Percentiles rank a stretch among this genome's conserved stretches.
phyloP scores from a whole-genome alignment of 2,113 vertebrate genomes.

The Lepus timidus region DNA sequence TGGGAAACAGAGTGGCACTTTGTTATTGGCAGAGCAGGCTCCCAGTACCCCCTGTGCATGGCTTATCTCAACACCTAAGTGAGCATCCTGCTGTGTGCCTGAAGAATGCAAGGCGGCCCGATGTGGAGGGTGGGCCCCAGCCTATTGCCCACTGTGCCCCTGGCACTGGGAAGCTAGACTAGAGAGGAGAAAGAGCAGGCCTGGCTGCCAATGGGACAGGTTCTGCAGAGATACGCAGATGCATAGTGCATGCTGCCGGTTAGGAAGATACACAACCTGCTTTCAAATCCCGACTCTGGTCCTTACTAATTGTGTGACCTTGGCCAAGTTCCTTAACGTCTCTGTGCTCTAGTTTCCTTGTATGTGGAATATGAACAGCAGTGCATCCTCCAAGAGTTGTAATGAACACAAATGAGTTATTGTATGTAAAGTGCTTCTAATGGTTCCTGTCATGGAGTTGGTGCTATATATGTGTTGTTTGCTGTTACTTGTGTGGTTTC shows the following conservation, averaged over 20 bases:
- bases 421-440: background rate
- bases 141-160: background rate
- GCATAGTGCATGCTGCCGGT: no score
- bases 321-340: background rate
- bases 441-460: background rate
- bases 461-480: background rate
- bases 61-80: background rate
- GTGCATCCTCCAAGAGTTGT: background rate
- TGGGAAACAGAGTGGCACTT: background rate
- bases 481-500: background rate
- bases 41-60: background rate
- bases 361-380: slow-evolving; percentile 7
- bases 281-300: background rate
- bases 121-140: background rate
- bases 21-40: background rate
- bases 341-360: slow-evolving; percentile 1
- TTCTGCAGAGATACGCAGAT: background rate
- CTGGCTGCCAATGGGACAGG: background rate
- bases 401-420: background rate
- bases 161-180: background rate
- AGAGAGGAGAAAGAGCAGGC: background rate
- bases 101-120: background rate
- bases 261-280: background rate
- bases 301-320: background rate
- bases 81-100: background rate